A percentile compares a stretch with the other conserved stretches of the same genome.
Conservation (phyloP, 2,113 vertebrate genomes). For the Pseudopipra pipra region DNA sequence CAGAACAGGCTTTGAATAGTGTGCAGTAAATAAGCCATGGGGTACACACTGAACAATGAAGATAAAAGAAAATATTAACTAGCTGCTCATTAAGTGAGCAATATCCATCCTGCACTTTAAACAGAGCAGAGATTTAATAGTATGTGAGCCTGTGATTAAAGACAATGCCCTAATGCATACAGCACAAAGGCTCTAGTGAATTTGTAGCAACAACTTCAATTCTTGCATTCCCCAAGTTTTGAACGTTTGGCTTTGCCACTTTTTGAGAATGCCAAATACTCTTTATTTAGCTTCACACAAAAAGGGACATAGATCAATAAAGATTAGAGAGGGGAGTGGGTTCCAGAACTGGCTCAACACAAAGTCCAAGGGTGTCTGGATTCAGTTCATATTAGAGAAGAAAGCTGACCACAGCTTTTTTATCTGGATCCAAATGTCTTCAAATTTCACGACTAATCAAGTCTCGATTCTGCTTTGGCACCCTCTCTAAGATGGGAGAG, state of each 20-base stretch:
- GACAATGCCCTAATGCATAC: background rate
- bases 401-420: slow-evolving; percentile 12
- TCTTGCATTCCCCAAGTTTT: background rate
- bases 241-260: background rate
- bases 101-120: slow-evolving; percentile 9
- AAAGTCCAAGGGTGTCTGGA: slow-evolving; percentile 1
- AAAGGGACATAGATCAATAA: slow-evolving; percentile 2
- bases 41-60: slow-evolving; percentile 50
- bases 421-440: slow-evolving; percentile 6
- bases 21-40: slow-evolving; percentile 45
- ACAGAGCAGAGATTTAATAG: background rate
- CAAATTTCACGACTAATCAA: slow-evolving; percentile 9
- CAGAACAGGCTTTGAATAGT: slow-evolving; percentile 40
- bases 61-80: slow-evolving; percentile 55
- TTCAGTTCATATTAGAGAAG: background rate
- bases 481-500: background rate
- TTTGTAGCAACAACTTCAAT: background rate
- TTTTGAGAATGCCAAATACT: background rate
- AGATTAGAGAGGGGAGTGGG: background rate
- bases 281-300: background rate
- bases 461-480: background rate
- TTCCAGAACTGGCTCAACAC: slow-evolving; percentile 7
- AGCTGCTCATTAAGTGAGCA: slow-evolving; percentile 24
- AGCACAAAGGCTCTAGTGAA: background rate
- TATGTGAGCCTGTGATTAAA: background rate